Base-by-base conservation (phyloP, 2,113 vertebrate species). In the Cyanocitta stelleri region DNA sequence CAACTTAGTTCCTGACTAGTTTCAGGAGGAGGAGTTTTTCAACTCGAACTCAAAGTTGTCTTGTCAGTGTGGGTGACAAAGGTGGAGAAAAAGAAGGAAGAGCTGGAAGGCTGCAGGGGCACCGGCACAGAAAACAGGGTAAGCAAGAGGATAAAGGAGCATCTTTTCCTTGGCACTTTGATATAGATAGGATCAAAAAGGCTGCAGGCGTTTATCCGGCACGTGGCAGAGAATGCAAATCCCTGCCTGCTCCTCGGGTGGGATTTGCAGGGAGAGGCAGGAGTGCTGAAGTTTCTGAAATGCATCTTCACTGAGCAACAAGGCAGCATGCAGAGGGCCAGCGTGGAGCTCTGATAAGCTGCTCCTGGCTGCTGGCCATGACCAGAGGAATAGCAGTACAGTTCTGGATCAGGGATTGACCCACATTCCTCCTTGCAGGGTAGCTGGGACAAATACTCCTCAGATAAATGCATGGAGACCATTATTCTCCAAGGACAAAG, bases 351-450 rank as follows among this genome's bases (percentile, higher is more conserved):
- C 84, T 64, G 69, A 68, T 85, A 94, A 89, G 89, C 91, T 68
- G 49, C 91, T 94, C 18, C 74, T 91, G 84, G 93, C 89, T 71
- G 44, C 87, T n/a, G 46, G 94, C 95, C 87, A 73, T 11, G 58
- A n/a, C 27, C 89, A 54, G 85, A 59, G 89, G 82, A 89, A 56
- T 27, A 91, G 62, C 8, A 0, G 92, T 32, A 41, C 68, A 74
- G 67, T 26, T 95, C 87, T 69, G 93, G 51, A 96, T 58, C 75
- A 18, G 77, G 85, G 78, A 87, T 66, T 95, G 96, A 95, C 93
- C 95, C 87, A 94, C 93, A 94, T 96, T 94, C 67, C 73, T 93
- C 51, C 33, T 41, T 41, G 71, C 67, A 83, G 87, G 85, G 62
- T 35, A 66, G 91, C 91, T n/a, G 3, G 81, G 61, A 92, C 94